phyloP scores from a whole-genome alignment of 2,113 vertebrate species.

The Ellobius talpinus region DNA sequence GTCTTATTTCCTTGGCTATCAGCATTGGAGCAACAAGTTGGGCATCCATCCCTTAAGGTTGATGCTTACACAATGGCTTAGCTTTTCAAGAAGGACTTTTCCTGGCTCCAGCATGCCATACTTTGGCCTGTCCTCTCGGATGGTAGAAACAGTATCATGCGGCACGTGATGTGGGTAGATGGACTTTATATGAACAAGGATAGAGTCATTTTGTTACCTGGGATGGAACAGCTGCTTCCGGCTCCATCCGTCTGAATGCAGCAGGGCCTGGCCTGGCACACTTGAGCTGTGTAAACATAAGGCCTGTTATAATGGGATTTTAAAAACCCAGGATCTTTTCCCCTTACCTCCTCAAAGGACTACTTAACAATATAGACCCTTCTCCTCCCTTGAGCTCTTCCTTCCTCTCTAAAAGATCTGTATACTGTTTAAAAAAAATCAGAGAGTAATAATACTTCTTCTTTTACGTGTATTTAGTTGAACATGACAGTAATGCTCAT shows the following conservation, averaged over 20 bases:
- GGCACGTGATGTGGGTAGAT: not conserved
- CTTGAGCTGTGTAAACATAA: not conserved
- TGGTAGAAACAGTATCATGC: not conserved
- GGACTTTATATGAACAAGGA: not conserved
- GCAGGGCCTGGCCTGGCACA: not conserved
- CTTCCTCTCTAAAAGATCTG: conserved; percentile 56
- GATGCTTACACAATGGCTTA: not conserved
- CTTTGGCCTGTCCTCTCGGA: not conserved
- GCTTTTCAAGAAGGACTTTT: not conserved
- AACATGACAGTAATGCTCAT: conserved; percentile 81
- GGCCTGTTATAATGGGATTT: not conserved
- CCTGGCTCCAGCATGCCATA: not conserved
- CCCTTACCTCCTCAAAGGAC: not conserved
- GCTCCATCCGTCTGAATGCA: not conserved
- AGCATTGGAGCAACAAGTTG: not conserved
- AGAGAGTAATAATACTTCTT: conserved; percentile 70
- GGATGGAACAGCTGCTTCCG: not conserved
- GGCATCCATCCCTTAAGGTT: not conserved
- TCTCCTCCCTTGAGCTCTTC: not conserved
- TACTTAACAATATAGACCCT: conserved; percentile 49
- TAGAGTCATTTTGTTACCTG: not conserved
- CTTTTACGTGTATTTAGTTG: conserved; percentile 81
- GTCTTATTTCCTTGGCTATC: not conserved
- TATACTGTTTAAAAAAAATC: conserved; percentile 21
- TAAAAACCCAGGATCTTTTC: not conserved